Evolutionary conservation across 2,797 vertebrate genomes (phyloP).

Genomic region (Bryconaethiops microstoma): DNA sequence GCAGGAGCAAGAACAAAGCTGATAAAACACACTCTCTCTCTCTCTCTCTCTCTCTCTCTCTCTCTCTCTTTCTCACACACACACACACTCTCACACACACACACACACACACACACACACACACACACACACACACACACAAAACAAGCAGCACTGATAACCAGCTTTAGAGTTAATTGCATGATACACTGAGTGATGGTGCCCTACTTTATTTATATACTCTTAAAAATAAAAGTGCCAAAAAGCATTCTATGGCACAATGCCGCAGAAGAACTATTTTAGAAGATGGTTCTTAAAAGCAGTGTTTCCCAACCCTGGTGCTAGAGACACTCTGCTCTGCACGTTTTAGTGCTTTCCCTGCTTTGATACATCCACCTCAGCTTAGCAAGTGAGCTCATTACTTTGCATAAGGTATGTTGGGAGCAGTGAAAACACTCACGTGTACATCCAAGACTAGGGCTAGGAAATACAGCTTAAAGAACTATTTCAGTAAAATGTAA

Average conservation of each 20-base stretch:
- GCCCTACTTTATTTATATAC: background rate
- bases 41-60: too few relatives aligned
- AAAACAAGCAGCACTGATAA: background rate
- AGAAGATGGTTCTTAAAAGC: background rate
- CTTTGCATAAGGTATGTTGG: too few relatives aligned
- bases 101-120: background rate
- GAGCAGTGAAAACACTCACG: too few relatives aligned
- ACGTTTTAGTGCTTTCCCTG: too few relatives aligned
- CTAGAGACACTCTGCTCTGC: too few relatives aligned
- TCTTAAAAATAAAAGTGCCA: background rate
- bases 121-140: background rate
- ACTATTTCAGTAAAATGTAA: background rate
- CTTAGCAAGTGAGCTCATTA: too few relatives aligned
- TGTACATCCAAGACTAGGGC: too few relatives aligned
- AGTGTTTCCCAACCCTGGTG: too few relatives aligned
- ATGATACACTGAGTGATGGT: background rate
- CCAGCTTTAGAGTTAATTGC: background rate
- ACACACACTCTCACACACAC: background rate
- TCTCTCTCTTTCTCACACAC: too few relatives aligned
- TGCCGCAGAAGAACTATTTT: background rate
- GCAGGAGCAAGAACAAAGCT: background rate
- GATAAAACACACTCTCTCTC: background rate
- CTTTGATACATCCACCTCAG: too few relatives aligned
- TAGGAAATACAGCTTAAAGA: too few relatives aligned
- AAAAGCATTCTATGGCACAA: background rate